Evolutionary conservation across 1,140 invertebrate species (phyloP).

Genomic region (Calephelis nemesis): DNA sequence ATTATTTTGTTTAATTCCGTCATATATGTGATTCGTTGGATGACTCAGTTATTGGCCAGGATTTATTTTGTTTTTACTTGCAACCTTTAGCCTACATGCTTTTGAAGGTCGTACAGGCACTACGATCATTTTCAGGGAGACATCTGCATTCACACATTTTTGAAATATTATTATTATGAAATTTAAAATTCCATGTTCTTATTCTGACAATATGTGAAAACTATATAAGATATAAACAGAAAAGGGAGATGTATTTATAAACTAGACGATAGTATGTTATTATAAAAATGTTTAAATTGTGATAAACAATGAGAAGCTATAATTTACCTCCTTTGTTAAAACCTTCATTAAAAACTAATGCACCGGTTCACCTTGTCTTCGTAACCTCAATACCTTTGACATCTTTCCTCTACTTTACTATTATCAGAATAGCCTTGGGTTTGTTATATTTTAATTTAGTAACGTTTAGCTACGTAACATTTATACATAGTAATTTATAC

Average conservation of each 20-base stretch:
- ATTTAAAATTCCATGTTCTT: too few relatives aligned
- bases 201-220: too few relatives aligned
- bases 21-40: background rate
- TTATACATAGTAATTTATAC: background rate
- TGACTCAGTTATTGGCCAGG: background rate
- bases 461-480: background rate
- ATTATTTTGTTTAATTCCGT: slow-evolving; percentile 5
- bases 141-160: too few relatives aligned
- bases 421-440: slow-evolving; percentile 8
- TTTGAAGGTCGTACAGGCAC: too few relatives aligned
- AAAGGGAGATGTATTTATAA: too few relatives aligned
- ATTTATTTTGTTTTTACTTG: too few relatives aligned
- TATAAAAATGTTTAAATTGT: too few relatives aligned
- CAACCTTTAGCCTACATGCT: too few relatives aligned
- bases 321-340: slow-evolving; percentile 14
- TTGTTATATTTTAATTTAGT: slow-evolving; percentile 7
- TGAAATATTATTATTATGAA: too few relatives aligned
- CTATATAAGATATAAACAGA: too few relatives aligned
- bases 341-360: slow-evolving; percentile 16
- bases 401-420: slow-evolving; percentile 6
- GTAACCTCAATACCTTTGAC: slow-evolving; percentile 14
- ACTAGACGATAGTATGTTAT: too few relatives aligned
- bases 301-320: slow-evolving; percentile 1
- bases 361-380: slow-evolving; percentile 9
- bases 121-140: too few relatives aligned